These are phyloP conservation scores for Chiroxiphia lanceolata DNA, from an alignment of 2,797 vertebrate species.

Conservation along the genomic window DNA sequence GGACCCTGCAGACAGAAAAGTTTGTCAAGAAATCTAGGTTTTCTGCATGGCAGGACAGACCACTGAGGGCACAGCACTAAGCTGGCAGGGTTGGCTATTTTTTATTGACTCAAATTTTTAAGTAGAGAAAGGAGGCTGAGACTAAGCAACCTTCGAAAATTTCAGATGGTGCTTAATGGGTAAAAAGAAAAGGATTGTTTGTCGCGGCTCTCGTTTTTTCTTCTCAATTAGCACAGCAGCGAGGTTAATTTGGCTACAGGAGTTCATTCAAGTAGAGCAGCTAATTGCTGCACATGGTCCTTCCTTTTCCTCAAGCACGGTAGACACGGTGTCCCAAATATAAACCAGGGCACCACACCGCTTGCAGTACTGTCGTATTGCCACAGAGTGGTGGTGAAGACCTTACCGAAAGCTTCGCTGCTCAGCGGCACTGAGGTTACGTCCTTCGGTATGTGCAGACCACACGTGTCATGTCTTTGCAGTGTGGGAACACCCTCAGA, in stretches of 20 bases:
- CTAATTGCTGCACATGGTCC: neutral
- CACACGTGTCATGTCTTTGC: neutral
- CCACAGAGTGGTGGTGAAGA: constrained; percentile 38
- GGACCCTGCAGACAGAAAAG: neutral
- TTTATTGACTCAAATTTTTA: neutral
- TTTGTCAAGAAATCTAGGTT: neutral
- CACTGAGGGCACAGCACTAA: neutral
- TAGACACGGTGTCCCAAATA: neutral
- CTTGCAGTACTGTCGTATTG: neutral
- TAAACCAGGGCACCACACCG: neutral
- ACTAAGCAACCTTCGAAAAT: neutral
- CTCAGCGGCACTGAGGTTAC: neutral
- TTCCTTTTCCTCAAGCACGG: neutral
- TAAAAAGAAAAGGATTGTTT: neutral
- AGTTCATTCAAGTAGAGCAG: neutral
- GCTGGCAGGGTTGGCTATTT: neutral
- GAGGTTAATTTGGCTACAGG: neutral
- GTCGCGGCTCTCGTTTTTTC: neutral
- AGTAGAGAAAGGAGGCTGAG: neutral
- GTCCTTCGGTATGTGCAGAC: rapidly evolving
- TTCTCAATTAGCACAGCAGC: neutral
- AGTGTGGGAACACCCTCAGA: neutral
- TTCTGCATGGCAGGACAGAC: neutral
- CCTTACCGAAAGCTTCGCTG: neutral
- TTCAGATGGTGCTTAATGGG: neutral